These are phyloP conservation scores for Aldabrachelys gigantea DNA, from an alignment of 2,113 vertebrate genomes.

Conservation along the genomic window DNA sequence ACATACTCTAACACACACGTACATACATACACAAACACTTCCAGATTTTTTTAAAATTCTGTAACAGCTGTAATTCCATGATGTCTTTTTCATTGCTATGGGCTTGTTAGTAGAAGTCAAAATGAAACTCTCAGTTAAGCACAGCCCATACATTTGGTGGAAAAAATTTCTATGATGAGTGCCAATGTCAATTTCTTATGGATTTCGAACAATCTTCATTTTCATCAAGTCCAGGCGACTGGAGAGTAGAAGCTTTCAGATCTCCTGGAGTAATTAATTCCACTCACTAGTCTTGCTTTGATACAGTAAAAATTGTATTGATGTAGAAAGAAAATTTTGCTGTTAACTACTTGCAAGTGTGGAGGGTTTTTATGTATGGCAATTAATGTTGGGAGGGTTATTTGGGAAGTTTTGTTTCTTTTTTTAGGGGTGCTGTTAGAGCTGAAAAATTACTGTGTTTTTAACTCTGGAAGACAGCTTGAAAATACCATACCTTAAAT, in stretches of 20 bases:
- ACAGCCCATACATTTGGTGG: background rate
- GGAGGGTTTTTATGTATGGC: background rate
- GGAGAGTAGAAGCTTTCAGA: background rate
- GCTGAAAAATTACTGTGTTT: background rate
- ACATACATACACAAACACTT: background rate
- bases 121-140: background rate
- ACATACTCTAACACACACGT: background rate
- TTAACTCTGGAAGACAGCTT: background rate
- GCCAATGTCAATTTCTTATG: background rate
- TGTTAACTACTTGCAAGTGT: background rate
- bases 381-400: background rate
- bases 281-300: background rate
- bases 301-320: background rate
- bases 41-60: background rate
- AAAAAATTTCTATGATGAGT: background rate
- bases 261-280: background rate
- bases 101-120: background rate
- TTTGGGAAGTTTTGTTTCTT: background rate
- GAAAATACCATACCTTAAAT: background rate
- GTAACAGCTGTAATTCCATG: background rate
- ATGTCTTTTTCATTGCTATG: background rate
- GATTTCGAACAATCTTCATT: background rate
- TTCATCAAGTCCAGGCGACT: slow-evolving; percentile 1
- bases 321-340: background rate
- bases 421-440: background rate